These are phyloP conservation scores for Tipula helvola DNA, from an alignment of 2,888 invertebrate genomes.

Conservation along the genomic window DNA sequence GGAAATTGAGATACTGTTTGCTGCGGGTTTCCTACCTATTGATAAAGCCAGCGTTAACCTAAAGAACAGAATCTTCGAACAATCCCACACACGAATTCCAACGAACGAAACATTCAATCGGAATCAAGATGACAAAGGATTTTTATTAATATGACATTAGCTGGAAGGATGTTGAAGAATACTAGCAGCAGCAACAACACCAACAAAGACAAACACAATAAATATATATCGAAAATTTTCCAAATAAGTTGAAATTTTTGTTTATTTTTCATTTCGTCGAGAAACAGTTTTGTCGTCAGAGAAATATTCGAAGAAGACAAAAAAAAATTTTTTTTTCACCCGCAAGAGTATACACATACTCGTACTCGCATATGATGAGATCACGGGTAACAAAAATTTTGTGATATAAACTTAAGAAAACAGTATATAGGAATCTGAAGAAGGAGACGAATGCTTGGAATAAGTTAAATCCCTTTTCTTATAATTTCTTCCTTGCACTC, in stretches of 20 bases:
- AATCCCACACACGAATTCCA: too few relatives aligned
- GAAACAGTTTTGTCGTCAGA: background rate
- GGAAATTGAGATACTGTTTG: too few relatives aligned
- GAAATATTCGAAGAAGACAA: background rate
- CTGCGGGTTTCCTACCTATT: too few relatives aligned
- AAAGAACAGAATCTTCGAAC: too few relatives aligned
- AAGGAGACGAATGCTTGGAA: background rate
- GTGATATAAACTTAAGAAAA: background rate
- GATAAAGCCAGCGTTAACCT: too few relatives aligned
- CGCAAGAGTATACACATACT: background rate
- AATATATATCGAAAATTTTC: background rate
- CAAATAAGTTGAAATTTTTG: background rate
- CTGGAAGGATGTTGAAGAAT: background rate
- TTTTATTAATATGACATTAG: background rate
- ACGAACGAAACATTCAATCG: background rate
- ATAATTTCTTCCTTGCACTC: background rate
- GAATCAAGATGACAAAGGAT: background rate
- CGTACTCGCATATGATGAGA: background rate
- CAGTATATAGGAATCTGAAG: background rate
- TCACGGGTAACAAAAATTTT: background rate
- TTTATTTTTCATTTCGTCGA: background rate
- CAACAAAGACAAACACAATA: background rate
- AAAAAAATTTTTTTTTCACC: background rate
- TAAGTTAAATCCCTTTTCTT: background rate
- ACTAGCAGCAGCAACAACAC: background rate